These are phyloP conservation scores for Conus betulinus DNA, from an alignment of 1,140 invertebrate species.

Conservation along the genomic window DNA sequence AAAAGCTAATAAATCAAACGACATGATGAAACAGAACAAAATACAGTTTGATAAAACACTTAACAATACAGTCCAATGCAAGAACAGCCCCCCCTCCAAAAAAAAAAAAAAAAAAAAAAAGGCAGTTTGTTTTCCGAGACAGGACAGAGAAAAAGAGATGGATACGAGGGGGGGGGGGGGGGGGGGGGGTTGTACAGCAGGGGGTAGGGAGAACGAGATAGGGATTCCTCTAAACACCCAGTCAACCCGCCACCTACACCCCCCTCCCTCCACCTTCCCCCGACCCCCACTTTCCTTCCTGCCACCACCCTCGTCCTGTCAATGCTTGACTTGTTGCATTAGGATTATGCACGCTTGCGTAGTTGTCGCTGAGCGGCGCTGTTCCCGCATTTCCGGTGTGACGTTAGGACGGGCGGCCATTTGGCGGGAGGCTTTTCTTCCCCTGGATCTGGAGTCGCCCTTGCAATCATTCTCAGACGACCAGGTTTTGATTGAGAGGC, in stretches of 20 bases:
- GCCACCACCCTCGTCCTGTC: neutral
- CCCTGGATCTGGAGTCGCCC: neutral
- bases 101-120: no score
- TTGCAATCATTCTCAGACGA: constrained; percentile 30
- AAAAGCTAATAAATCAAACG: no score
- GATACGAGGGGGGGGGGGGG: no score
- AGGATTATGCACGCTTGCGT: constrained; percentile 36
- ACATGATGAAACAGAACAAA: no score
- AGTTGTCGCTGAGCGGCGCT: constrained; percentile 28
- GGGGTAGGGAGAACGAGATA: no score
- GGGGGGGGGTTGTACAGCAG: no score
- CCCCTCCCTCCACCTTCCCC: neutral
- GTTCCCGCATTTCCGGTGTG: constrained; percentile 33
- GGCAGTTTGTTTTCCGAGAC: no score
- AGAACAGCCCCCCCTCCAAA: no score
- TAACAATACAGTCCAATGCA: no score
- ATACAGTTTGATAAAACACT: no score
- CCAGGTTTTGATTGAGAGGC: constrained; percentile 28
- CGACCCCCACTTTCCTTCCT: neutral
- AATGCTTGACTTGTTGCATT: constrained; percentile 6
- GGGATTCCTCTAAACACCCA: neutral
- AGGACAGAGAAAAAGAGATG: no score
- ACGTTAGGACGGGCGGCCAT: constrained; percentile 2
- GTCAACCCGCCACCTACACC: neutral
- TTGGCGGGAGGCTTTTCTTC: neutral